Evolutionary conservation across 2,113 vertebrate species (phyloP).

Genomic region (Tragelaphus buxtoni): DNA sequence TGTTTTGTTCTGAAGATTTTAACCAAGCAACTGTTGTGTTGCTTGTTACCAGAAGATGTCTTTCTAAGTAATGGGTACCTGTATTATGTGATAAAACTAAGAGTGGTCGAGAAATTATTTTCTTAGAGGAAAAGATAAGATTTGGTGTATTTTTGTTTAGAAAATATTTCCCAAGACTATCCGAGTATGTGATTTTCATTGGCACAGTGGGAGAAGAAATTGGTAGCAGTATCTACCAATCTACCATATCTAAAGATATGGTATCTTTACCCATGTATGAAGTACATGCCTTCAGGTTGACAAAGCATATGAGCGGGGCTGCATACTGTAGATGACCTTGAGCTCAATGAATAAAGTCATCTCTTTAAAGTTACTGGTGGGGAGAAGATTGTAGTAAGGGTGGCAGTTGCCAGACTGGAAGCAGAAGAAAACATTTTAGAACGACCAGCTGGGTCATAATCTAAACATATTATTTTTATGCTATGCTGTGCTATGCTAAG

Average conservation of each 20-base stretch:
- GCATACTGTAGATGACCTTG: not conserved
- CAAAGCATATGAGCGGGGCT: not conserved
- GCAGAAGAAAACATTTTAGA: conserved; percentile 1
- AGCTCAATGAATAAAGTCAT: not conserved
- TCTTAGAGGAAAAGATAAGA: conserved; percentile 1
- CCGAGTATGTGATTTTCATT: not conserved
- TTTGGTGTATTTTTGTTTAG: not conserved
- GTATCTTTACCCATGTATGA: not conserved
- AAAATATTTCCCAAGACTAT: conserved; percentile 27
- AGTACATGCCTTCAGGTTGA: not conserved
- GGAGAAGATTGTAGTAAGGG: not conserved
- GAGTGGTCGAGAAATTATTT: not conserved
- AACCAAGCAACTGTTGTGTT: not conserved
- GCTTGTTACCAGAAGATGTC: conserved; percentile 6
- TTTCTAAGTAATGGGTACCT: conserved; percentile 4
- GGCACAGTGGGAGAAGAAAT: not conserved
- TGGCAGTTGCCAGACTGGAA: not conserved
- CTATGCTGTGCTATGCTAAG: too few relatives aligned
- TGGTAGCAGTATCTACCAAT: not conserved
- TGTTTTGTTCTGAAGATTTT: conserved; percentile 30
- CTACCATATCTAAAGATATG: not conserved
- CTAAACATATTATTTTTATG: not conserved
- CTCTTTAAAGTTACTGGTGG: not conserved
- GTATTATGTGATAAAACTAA: conserved; percentile 31
- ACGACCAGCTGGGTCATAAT: not conserved